Conservation (phyloP, 2,888 invertebrate genomes). For the Tenodera sinensis region DNA sequence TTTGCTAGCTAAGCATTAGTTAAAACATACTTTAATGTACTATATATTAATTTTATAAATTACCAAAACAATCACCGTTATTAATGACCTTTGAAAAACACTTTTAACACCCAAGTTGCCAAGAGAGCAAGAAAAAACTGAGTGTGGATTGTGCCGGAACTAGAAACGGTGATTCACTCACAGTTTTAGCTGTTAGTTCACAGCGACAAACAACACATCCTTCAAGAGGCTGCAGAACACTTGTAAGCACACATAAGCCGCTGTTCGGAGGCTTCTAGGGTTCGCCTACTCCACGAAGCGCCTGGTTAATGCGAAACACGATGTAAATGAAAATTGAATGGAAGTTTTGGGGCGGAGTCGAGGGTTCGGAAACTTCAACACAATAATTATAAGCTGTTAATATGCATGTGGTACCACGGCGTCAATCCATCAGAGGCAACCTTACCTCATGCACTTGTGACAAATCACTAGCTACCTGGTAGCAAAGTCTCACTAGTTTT, state of each 20-base stretch:
- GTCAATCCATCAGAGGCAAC: conserved; percentile 2
- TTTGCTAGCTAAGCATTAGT: too few species aligned
- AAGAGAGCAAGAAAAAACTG: too few species aligned
- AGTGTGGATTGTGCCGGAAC: too few species aligned
- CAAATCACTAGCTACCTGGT: background rate
- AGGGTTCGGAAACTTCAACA: conserved; percentile 1
- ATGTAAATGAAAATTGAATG: conserved; percentile 16
- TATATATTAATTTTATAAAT: too few species aligned
- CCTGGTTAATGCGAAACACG: conserved; percentile 2
- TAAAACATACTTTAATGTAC: too few species aligned
- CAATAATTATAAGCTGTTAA: conserved; percentile 17
- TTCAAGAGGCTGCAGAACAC: background rate
- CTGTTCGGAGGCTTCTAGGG: background rate
- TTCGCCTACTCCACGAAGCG: background rate
- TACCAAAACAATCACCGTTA: too few species aligned
- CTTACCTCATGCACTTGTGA: background rate
- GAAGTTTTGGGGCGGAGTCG: background rate
- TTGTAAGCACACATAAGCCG: background rate
- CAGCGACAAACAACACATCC: too few species aligned
- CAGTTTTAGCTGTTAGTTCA: too few species aligned
- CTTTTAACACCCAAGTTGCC: too few species aligned
- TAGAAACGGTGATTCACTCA: too few species aligned
- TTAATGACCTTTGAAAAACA: too few species aligned
- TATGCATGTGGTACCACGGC: background rate
- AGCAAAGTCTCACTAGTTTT: background rate